Conservation (phyloP, 64 coral and sea anemone genomes). For the Exaiptasia diaphana region DNA sequence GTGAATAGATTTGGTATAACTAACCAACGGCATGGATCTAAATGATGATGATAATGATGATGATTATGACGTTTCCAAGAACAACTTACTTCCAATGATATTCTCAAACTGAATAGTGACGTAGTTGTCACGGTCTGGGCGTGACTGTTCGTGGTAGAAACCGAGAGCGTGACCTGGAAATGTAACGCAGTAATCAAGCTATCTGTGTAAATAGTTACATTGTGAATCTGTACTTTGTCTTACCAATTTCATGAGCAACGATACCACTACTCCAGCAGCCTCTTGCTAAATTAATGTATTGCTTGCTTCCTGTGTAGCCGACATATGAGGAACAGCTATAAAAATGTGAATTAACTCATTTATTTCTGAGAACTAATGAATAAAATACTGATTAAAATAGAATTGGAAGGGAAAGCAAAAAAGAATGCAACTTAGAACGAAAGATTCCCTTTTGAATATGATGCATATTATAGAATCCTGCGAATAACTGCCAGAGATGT, state of each 20-base stretch:
- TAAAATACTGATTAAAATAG: too few species aligned
- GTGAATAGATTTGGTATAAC: too few species aligned
- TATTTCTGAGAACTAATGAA: too few species aligned
- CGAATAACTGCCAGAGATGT: too few species aligned
- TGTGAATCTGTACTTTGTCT: background rate
- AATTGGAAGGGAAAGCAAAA: too few species aligned
- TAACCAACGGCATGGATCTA: background rate
- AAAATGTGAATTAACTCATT: too few species aligned
- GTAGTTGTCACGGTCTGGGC: slow-evolving; percentile 53
- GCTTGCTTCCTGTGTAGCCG: slow-evolving; percentile 53
- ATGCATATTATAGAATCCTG: too few species aligned
- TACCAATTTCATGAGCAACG: slow-evolving; percentile 92
- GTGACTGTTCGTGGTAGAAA: slow-evolving; percentile 78
- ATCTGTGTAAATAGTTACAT: background rate
- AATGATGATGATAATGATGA: background rate
- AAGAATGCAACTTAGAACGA: too few species aligned
- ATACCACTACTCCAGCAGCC: slow-evolving; percentile 71
- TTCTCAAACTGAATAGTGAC: slow-evolving; percentile 26
- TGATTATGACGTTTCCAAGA: background rate
- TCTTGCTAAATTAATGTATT: slow-evolving; percentile 65
- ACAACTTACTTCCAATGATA: slow-evolving; percentile 10
- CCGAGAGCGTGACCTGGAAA: slow-evolving; percentile 51
- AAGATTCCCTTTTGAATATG: background rate
- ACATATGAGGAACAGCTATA: slow-evolving; percentile 82
- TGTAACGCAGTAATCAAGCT: background rate